Percentiles rank a stretch among this genome's conserved stretches.
Evolutionary conservation across 2,113 vertebrate species (phyloP).

Genomic region (Emydocephalus ijimae): DNA sequence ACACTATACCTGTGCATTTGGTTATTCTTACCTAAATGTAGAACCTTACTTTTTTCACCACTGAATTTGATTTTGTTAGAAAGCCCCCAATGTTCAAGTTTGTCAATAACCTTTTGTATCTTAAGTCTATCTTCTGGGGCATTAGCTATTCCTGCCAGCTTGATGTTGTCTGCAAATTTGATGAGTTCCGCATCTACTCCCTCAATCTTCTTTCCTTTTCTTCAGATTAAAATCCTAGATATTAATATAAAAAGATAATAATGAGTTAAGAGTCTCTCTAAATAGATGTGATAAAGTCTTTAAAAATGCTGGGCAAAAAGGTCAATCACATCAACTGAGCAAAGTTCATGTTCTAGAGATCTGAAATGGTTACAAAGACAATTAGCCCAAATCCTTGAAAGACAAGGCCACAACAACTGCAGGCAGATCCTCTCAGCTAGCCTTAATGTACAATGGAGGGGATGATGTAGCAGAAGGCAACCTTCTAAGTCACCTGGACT

Average conservation of each 20-base stretch:
- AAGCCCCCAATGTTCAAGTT: too few relatives aligned
- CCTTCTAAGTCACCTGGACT: background rate
- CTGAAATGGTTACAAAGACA: background rate
- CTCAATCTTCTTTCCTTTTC: background rate
- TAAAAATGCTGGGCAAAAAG: background rate
- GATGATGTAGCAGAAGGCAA: background rate
- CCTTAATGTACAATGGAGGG: background rate
- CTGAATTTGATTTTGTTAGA: too few relatives aligned
- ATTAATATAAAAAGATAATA: background rate
- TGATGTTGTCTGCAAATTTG: too few relatives aligned
- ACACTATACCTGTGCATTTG: too few relatives aligned
- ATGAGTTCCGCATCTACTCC: too few relatives aligned
- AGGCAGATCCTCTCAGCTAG: background rate
- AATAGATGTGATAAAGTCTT: background rate
- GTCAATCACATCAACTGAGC: background rate
- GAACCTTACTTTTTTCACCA: too few relatives aligned
- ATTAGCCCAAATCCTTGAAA: background rate
- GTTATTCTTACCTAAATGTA: too few relatives aligned
- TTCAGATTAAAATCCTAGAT: background rate
- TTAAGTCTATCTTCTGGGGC: too few relatives aligned
- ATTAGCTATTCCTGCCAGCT: too few relatives aligned
- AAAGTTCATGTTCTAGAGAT: background rate
- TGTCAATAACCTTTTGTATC: too few relatives aligned
- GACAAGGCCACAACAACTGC: background rate
- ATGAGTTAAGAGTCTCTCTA: background rate